Base-by-base conservation (phyloP, 2,888 invertebrate genomes). In the Aporophyla nigra region DNA sequence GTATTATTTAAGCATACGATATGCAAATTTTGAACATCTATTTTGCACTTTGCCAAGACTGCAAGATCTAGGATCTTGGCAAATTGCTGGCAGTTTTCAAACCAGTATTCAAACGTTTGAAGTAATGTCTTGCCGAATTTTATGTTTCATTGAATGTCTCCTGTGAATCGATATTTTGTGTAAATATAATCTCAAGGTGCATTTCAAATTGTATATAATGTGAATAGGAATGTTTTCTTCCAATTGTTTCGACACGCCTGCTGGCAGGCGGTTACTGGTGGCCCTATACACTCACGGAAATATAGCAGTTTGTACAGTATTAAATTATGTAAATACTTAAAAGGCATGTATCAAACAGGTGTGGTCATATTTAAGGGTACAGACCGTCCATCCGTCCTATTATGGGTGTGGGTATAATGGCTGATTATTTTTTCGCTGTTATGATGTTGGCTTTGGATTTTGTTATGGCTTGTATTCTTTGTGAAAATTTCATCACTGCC, bases 131-230 rank as follows among this genome's bases (percentile, higher is more conserved):
- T 3, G 24, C 54, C 33, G 53, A 77, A 21, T 70, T 56, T 33
- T 63, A 24, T 27, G 16, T 74, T 67, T 33, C 5, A 27, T 70
- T 74, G 27, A 27, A 62, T 62, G 40, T 74, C 9, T 75, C 59
- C 72, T 49, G 5, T 73, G 21, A 54, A 63, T 62, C 7, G 27
- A 24, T 56, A 56, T 61, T 62, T 72, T 72, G n/a, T 82, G 78
- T 82, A 73, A 78, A 74, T 79, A 66, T 54, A 65, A 77, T 46
- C 46, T 74, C 19, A 51, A 77, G 80, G 69, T 83, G 85, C 85
- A 85, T 87, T 80, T 85, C 27, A 66, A 73, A 67, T 76, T 87
- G 84, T 87, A 87, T 81, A 84, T 80, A 85, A 46, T 71, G 65
- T 80, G 72, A 33, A 56, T 74, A 83, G 69, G 61, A 72, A 66